These are phyloP conservation scores for Prorops nasuta DNA, from an alignment of 1,140 invertebrate genomes.

Conservation along the genomic window DNA sequence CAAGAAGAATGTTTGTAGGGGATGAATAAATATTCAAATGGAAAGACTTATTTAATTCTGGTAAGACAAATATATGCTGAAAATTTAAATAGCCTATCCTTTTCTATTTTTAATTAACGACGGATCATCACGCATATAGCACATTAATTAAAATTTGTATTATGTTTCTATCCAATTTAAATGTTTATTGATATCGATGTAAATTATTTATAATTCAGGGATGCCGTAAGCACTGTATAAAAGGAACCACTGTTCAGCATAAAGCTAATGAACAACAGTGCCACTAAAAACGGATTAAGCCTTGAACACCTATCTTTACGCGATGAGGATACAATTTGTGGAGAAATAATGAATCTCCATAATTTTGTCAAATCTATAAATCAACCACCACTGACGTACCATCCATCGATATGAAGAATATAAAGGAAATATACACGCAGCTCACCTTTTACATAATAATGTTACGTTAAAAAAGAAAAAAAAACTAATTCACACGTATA, in stretches of 20 bases:
- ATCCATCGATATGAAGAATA: slow-evolving; percentile 44
- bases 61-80: slow-evolving; percentile 25
- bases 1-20: slow-evolving; percentile 90
- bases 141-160: too few relatives aligned
- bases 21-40: slow-evolving; percentile 52
- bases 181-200: slow-evolving; percentile 2
- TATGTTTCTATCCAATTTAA: too few relatives aligned
- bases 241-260: slow-evolving; percentile 49
- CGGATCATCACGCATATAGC: too few relatives aligned
- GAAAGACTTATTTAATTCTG: slow-evolving; percentile 58
- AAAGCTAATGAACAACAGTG: slow-evolving; percentile 49
- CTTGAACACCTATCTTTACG: slow-evolving; percentile 50
- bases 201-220: slow-evolving; percentile 29
- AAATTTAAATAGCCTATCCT: neutral
- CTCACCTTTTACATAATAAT: slow-evolving; percentile 54
- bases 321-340: slow-evolving; percentile 32
- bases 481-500: slow-evolving; percentile 52
- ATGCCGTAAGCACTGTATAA: slow-evolving; percentile 54
- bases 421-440: slow-evolving; percentile 42
- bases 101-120: too few relatives aligned
- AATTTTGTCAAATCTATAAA: slow-evolving; percentile 43
- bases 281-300: slow-evolving; percentile 50
- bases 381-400: slow-evolving; percentile 41
- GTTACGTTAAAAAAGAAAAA: too few relatives aligned
- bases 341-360: slow-evolving; percentile 34